Base-by-base conservation (phyloP, 2,797 vertebrate species). In the Helostoma temminkii region DNA sequence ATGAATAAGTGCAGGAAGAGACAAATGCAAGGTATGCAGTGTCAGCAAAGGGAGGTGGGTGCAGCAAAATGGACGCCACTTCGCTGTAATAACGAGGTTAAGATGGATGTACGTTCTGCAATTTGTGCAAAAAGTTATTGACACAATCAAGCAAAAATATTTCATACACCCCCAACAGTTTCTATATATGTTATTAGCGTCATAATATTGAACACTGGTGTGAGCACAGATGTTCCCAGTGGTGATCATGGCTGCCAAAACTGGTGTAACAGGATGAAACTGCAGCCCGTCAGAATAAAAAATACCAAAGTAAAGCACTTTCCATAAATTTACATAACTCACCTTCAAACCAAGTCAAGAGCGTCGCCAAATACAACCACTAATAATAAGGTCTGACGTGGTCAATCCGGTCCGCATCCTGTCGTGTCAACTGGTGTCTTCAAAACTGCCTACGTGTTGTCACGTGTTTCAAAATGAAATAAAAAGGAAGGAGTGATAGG, bases 361-460 rank as follows among this genome's bases (percentile, higher is more conserved):
- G 8, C 1, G 41, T 47, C 0, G 47, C 47, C 54, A 70, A 49
- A 42, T n/a, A 32, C 52, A 64, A 60, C 67, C 53, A 39, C 25
- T 59, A 43, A 68, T 36, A 39, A 60, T 9, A 9, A 42, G 1
- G 61, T 76, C 36, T 56, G 55, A 1, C 9, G 34, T 3, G 28
- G 61, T 52, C 9, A 1, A 5, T 16, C 36, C 37, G 26, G 55
- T 60, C 71, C 52, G 32, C 28, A 8, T 66, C 56, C 43, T 41
- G 43, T 25, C 15, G 19, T 36, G 21, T 58, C 46, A 28, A 18
- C 47, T 15, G 47, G 59, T 65, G 55, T 49, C 77, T 67, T 62
- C 56, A 37, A 19, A 62, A 21, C 42, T 4, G 50, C n/a, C 22
- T 1, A 1, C 19, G 12, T 24, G 55, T 16, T 34, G 45, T 63